Evolutionary conservation across 37 sponge, comb jelly and placozoan species (phyloP).

Genomic region (Aphrocallistes beatrix): DNA sequence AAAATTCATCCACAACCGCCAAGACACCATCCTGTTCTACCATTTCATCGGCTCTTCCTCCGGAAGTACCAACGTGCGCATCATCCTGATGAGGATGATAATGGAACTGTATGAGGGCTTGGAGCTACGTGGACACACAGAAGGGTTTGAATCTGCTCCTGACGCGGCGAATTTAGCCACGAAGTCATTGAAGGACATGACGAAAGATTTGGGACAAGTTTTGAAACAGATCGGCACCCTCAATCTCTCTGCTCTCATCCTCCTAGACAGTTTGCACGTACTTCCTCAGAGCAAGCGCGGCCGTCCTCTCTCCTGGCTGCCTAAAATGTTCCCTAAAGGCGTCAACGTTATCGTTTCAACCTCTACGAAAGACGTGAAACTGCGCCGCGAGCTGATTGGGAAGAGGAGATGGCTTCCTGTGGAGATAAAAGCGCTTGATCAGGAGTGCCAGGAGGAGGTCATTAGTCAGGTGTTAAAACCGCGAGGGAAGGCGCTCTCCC

Average conservation of each 20-base stretch:
- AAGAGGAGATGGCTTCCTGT: background rate
- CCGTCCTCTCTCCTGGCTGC: background rate
- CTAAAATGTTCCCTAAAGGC: background rate
- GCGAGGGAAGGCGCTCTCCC: background rate
- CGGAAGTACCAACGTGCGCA: background rate
- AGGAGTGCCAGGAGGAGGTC: constrained; percentile 2
- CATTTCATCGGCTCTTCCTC: background rate
- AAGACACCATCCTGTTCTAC: background rate
- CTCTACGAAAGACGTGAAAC: background rate
- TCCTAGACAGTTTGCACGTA: background rate
- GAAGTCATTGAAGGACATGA: background rate
- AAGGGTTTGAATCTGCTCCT: background rate
- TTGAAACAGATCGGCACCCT: background rate
- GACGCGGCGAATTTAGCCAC: background rate
- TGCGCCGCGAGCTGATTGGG: background rate
- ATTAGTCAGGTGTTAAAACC: background rate
- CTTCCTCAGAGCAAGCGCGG: background rate
- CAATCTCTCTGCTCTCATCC: background rate
- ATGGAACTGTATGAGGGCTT: background rate
- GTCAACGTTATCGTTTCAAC: background rate
- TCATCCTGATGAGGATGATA: background rate
- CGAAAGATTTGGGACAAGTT: background rate
- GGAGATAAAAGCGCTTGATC: background rate
- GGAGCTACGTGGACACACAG: background rate
- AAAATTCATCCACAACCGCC: background rate